These are phyloP conservation scores for Theristicus caerulescens DNA, from an alignment of 2,113 vertebrate genomes.

Conservation along the genomic window DNA sequence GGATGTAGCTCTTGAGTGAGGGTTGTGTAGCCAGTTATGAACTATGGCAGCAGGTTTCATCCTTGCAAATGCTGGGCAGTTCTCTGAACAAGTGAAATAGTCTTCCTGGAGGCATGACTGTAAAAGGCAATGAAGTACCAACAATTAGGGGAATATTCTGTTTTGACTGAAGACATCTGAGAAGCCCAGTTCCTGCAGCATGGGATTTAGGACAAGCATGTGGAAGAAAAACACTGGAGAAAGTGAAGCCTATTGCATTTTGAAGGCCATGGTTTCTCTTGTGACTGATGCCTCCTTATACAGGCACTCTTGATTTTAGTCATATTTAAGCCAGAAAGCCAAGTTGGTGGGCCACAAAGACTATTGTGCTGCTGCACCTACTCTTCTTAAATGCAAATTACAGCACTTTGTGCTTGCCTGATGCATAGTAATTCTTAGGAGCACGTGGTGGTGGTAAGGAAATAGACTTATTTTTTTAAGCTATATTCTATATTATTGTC, in stretches of 20 bases:
- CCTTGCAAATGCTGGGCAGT: not conserved
- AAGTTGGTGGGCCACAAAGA: not conserved
- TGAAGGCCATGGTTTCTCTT: not conserved
- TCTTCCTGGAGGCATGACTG: not conserved
- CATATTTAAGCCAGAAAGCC: not conserved
- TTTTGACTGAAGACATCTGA: not conserved
- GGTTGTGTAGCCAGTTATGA: not conserved
- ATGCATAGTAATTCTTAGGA: not conserved
- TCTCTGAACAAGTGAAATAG: not conserved
- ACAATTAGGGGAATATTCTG: not conserved
- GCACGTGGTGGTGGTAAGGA: not conserved
- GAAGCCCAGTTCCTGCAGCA: not conserved
- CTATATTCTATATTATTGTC: not conserved
- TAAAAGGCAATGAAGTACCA: not conserved
- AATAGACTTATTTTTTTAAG: slow-evolving; percentile 12
- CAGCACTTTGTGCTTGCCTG: not conserved
- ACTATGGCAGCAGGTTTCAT: not conserved
- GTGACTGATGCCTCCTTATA: not conserved
- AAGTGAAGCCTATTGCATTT: not conserved
- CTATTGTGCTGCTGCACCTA: not conserved
- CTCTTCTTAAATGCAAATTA: not conserved
- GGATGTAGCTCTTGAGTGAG: not conserved
- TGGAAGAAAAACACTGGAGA: not conserved
- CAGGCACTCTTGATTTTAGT: not conserved
- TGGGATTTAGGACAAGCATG: not conserved